Evolutionary conservation across 2,888 invertebrate species (phyloP).

Genomic region (Aethes cnicana): DNA sequence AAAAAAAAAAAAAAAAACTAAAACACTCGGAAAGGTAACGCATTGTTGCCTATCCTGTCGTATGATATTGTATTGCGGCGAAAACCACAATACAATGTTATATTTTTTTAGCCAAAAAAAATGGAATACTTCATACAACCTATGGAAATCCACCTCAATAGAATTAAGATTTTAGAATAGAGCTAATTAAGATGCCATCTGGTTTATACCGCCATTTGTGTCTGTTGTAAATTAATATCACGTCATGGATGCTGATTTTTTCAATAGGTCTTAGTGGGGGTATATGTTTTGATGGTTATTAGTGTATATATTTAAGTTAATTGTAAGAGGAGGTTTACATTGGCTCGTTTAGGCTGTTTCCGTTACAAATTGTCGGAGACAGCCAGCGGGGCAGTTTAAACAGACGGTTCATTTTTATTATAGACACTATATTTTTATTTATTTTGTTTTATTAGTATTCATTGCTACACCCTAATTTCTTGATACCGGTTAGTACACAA

Average conservation of each 20-base stretch:
- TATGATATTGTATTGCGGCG: conserved; percentile 22
- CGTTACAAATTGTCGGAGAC: conserved; percentile 2
- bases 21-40: conserved; percentile 6
- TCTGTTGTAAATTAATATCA: conserved; percentile 8
- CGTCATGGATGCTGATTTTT: neutral
- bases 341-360: conserved; percentile 11
- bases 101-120: conserved; percentile 35
- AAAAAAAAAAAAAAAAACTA: conserved; percentile 23
- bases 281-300: neutral
- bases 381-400: conserved; percentile 16
- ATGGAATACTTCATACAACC: conserved; percentile 74
- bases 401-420: neutral
- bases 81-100: conserved; percentile 33
- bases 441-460: conserved; percentile 15
- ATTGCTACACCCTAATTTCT: no score
- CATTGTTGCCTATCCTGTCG: conserved; percentile 4
- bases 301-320: conserved; percentile 2
- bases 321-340: conserved; percentile 9
- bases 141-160: conserved; percentile 67
- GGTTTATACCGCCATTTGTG: neutral
- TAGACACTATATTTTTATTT: neutral
- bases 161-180: conserved; percentile 34
- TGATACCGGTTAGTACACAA: no score
- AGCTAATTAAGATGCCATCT: neutral
- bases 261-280: neutral